These are phyloP conservation scores for Andrena minutula DNA, from an alignment of 2,888 invertebrate species.

Conservation along the genomic window DNA sequence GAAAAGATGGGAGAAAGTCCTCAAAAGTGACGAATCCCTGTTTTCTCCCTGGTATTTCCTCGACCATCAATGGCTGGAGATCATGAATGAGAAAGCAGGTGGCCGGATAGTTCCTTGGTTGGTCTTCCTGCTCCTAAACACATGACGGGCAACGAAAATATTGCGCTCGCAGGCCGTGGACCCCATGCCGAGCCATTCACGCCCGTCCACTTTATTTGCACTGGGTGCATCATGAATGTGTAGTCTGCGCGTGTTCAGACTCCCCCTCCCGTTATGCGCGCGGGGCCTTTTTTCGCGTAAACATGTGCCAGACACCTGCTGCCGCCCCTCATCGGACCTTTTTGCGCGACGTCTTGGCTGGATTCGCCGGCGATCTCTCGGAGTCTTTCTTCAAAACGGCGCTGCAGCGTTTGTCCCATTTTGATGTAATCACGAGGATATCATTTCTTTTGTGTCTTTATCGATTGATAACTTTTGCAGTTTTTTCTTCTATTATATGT, in stretches of 20 bases:
- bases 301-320: constrained; percentile 77
- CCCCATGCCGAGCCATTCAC: constrained; percentile 78
- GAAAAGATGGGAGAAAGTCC: not conserved
- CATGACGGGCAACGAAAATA: constrained; percentile 64
- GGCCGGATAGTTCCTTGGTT: constrained; percentile 47
- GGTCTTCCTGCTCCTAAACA: constrained; percentile 64
- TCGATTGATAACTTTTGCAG: too few species aligned
- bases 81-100: constrained; percentile 60
- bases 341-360: constrained; percentile 58
- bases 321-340: constrained; percentile 61
- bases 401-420: too few species aligned
- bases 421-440: too few species aligned
- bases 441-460: too few species aligned
- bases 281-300: constrained; percentile 57
- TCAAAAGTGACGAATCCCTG: not conserved
- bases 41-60: not conserved
- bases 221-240: constrained; percentile 52
- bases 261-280: constrained; percentile 15
- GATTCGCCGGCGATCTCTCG: constrained; percentile 44
- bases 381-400: not conserved
- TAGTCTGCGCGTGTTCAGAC: constrained; percentile 56
- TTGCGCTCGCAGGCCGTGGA: constrained; percentile 73
- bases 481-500: too few species aligned
- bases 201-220: constrained; percentile 76
- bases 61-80: not conserved